Evolutionary conservation across 2,113 vertebrate genomes (phyloP).

Genomic region (Protobothrops mucrosquamatus): DNA sequence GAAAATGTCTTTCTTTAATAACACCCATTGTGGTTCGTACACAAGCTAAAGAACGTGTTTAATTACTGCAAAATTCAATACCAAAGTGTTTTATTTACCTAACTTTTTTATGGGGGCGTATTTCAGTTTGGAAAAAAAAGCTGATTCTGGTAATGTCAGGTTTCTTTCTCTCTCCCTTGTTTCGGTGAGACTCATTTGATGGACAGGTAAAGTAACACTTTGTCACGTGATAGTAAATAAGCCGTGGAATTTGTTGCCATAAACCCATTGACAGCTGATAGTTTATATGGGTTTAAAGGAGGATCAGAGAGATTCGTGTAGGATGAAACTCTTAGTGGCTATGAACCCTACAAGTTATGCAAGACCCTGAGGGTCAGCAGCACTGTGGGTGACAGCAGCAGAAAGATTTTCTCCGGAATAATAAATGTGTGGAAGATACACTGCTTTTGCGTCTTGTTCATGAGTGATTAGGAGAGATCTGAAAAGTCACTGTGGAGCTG

Average conservation of each 20-base stretch:
- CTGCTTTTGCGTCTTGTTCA: not conserved
- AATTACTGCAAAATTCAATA: conserved; percentile 19
- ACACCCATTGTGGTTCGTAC: conserved; percentile 20
- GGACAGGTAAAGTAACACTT: not conserved
- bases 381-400: not conserved
- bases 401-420: not conserved
- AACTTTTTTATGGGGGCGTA: not conserved
- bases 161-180: not conserved
- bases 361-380: not conserved
- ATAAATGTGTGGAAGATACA: not conserved
- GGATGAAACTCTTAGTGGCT: not conserved
- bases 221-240: not conserved
- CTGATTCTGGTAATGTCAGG: not conserved
- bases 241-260: not conserved
- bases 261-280: not conserved
- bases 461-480: not conserved
- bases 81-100: not conserved
- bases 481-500: not conserved
- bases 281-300: not conserved
- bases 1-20: conserved; percentile 53
- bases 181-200: not conserved
- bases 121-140: not conserved
- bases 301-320: not conserved
- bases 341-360: not conserved
- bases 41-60: conserved; percentile 29